Base-by-base conservation (phyloP, 2,797 vertebrate species). In the Scolopax bukidnonensis region DNA sequence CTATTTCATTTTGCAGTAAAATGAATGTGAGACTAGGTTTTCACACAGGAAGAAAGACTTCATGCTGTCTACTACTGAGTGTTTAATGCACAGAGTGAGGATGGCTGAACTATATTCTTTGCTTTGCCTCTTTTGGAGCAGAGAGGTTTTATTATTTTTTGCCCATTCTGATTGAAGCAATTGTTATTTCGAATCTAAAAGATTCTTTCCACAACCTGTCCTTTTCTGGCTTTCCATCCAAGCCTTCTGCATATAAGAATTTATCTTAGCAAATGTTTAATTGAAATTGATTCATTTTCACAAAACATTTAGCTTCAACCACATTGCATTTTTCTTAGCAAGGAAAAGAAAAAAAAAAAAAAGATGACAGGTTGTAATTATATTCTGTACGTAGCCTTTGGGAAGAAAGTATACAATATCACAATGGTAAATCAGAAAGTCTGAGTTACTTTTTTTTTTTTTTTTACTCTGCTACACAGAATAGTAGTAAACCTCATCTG, bases 101-200 rank as follows among this genome's bases (percentile, higher is more conserved):
- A 77, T 77, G 43, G 40, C 48, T 96, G 82, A 91, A 70, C 54
- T 87, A 63, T 43, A 77, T 87, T 95, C 78, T 90, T 15, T 85
- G 36, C 74, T 82, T 82, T 92, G 19, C 33, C 48, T 74, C 51
- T 51, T 89, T 83, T 38, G 28, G 20, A 91, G 36, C 27, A 70
- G 51, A 80, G 38, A 32, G 7, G 7, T 74, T 89, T 92, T 93
- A 85, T 77, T 91, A 95, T 84, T 70, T 94, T 93, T 74, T 91
- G 19, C 9, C 69, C 45, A 25, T 92, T 95, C 32, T 80, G 54
- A 41, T 83, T 95, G 40, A 60, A 77, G 53, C 64, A 85, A 89
- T 87, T 91, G 79, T 93, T 77, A 78, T 75, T 91, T 92, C 0
- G 0, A 28, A 85, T 71, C 82, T 60, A 40, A 92, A 25, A 59